A percentile compares a stretch with the other conserved stretches of the same genome.
Conservation (phyloP, 2,797 vertebrate genomes). For the Chaetophractus vellerosus region DNA sequence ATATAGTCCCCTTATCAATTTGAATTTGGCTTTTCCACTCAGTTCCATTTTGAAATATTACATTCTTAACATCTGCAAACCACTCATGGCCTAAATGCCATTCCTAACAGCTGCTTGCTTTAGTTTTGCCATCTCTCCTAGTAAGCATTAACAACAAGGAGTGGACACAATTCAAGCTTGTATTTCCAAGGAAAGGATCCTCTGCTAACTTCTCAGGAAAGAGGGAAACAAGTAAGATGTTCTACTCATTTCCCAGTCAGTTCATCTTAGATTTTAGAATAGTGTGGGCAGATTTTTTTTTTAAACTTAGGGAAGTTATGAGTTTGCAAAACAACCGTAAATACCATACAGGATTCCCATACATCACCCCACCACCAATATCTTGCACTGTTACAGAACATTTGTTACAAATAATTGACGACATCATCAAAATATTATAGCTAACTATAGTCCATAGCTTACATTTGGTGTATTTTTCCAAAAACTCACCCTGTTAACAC, state of each 20-base stretch:
- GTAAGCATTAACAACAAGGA: constrained; percentile 51
- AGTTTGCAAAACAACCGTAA: no score
- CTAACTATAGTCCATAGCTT: no score
- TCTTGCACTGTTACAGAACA: no score
- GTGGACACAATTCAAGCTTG: background rate
- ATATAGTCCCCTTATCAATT: constrained; percentile 68
- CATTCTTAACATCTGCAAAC: constrained; percentile 60
- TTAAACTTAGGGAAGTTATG: no score
- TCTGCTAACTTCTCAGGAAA: constrained; percentile 60
- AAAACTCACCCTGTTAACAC: no score
- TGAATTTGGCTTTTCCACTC: constrained; percentile 69
- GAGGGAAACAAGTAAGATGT: constrained; percentile 21
- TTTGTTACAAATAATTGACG: no score
- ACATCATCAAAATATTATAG: no score
- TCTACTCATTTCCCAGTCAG: background rate
- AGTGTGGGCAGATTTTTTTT: background rate
- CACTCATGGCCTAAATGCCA: constrained; percentile 15
- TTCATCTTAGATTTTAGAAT: background rate
- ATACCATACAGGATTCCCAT: no score
- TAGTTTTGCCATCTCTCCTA: background rate
- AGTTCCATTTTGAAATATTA: constrained; percentile 58
- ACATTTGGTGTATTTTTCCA: no score
- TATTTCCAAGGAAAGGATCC: constrained; percentile 43
- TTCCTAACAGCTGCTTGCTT: constrained; percentile 3
- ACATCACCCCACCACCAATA: no score